These are phyloP conservation scores for Astur gentilis DNA, from an alignment of 2,113 vertebrate genomes.

Conservation along the genomic window DNA sequence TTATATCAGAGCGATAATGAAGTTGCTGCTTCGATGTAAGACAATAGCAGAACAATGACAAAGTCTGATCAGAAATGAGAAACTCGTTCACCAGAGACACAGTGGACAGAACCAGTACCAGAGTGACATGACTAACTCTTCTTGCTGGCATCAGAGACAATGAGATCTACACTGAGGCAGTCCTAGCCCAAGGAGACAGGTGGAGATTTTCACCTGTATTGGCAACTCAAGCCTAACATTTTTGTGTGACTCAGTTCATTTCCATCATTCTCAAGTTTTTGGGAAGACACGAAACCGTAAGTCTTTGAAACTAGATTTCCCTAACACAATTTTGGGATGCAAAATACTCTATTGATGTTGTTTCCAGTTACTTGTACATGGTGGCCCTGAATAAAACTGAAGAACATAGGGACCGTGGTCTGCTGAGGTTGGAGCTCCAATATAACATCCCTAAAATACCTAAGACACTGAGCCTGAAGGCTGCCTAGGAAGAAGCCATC, in stretches of 20 bases:
- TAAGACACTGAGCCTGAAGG: not conserved
- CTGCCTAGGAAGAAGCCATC: not conserved
- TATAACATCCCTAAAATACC: not conserved
- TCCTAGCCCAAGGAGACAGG: rapidly evolving
- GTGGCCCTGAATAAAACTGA: not conserved
- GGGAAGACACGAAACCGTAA: not conserved
- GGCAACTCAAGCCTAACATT: not conserved
- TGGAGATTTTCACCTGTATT: not conserved
- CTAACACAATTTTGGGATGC: not conserved
- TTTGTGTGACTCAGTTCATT: not conserved
- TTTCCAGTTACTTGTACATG: not conserved
- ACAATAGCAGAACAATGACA: not conserved
- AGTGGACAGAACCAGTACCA: not conserved
- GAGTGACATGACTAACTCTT: not conserved
- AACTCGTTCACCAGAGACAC: not conserved
- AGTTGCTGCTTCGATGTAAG: not conserved
- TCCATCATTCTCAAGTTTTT: not conserved
- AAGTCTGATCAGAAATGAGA: not conserved
- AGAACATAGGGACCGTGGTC: not conserved
- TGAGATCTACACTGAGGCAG: not conserved
- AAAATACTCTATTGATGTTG: not conserved
- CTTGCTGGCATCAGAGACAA: not conserved
- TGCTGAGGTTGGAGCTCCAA: not conserved
- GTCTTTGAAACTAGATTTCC: not conserved
- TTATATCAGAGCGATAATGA: not conserved